phyloP scores from a whole-genome alignment of 2,113 vertebrate genomes.

The Lipophrys pholis region DNA sequence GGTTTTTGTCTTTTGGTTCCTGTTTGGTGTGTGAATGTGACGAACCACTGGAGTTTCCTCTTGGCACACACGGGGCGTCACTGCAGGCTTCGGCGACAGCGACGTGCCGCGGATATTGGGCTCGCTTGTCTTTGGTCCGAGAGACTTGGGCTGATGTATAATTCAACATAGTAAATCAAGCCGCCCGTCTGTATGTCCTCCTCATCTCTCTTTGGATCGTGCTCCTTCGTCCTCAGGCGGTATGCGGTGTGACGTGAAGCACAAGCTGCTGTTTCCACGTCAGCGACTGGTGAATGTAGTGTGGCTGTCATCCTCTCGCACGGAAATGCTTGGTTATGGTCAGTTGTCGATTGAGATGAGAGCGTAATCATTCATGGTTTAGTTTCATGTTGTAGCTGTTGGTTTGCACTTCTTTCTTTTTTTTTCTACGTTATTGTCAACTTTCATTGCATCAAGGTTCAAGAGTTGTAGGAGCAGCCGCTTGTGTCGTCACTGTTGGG shows the following conservation, averaged over 20 bases:
- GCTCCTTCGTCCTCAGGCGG: constrained; percentile 44
- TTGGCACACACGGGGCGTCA: constrained; percentile 26
- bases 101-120: constrained; percentile 43
- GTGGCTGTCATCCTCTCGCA: constrained; percentile 47
- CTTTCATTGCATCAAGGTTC: constrained; percentile 21
- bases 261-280: constrained; percentile 42
- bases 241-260: constrained; percentile 45
- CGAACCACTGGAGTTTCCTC: constrained; percentile 34
- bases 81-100: constrained; percentile 19
- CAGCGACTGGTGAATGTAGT: constrained; percentile 27
- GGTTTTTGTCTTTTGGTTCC: too few relatives aligned
- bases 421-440: constrained; percentile 20
- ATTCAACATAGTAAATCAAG: constrained; percentile 66
- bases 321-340: constrained; percentile 47
- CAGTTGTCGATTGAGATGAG: constrained; percentile 43
- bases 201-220: constrained; percentile 58
- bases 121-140: constrained; percentile 64
- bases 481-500: constrained; percentile 14
- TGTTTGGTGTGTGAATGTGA: too few relatives aligned
- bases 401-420: constrained; percentile 3
- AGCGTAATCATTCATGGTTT: constrained; percentile 34
- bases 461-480: constrained; percentile 8
- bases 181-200: constrained; percentile 53
- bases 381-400: constrained; percentile 19
- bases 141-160: constrained; percentile 67